A percentile compares a stretch with the other conserved stretches of the same genome.
Evolutionary conservation across 2,113 vertebrate species (phyloP).

Genomic region (Rhinolophus sinicus): DNA sequence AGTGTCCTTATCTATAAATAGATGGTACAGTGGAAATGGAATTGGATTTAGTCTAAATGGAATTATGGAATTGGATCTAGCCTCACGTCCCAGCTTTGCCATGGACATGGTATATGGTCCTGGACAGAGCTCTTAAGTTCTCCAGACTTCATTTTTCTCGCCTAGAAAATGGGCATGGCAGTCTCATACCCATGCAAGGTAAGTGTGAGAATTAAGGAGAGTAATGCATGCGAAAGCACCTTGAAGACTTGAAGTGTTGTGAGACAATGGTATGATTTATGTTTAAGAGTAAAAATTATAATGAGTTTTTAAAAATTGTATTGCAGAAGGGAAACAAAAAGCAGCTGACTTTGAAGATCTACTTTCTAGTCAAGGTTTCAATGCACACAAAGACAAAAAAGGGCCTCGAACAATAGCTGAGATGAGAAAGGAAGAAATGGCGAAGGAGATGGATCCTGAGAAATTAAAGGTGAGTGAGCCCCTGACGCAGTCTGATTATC

Average conservation of each 20-base stretch:
- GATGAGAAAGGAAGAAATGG: constrained; percentile 99
- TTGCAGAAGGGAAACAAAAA: constrained; percentile 92
- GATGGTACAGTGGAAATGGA: not conserved
- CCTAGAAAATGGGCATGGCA: not conserved
- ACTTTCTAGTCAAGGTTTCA: constrained; percentile 96
- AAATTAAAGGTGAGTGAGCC: constrained; percentile 93
- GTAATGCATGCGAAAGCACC: not conserved
- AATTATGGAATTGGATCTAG: not conserved
- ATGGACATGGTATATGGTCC: not conserved
- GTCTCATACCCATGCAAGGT: not conserved
- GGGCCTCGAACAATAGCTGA: constrained; percentile 98
- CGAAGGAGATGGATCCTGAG: constrained; percentile 99
- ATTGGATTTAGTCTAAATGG: not conserved
- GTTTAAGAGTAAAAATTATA: not conserved
- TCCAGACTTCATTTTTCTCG: not conserved
- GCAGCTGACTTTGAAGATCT: constrained; percentile 95
- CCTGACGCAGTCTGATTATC: not conserved
- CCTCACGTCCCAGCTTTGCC: not conserved
- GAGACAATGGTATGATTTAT: not conserved
- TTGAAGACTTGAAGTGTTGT: not conserved
- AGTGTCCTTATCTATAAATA: not conserved
- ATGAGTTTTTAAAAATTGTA: constrained; percentile 42
- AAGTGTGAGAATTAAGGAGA: not conserved
- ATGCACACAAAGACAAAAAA: constrained; percentile 95
- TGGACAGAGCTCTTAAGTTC: not conserved